Evolutionary conservation across 2,797 vertebrate genomes (phyloP), one percentile per base, ranked within the genome.

Genomic region (Corythornis leucogaster): DNA sequence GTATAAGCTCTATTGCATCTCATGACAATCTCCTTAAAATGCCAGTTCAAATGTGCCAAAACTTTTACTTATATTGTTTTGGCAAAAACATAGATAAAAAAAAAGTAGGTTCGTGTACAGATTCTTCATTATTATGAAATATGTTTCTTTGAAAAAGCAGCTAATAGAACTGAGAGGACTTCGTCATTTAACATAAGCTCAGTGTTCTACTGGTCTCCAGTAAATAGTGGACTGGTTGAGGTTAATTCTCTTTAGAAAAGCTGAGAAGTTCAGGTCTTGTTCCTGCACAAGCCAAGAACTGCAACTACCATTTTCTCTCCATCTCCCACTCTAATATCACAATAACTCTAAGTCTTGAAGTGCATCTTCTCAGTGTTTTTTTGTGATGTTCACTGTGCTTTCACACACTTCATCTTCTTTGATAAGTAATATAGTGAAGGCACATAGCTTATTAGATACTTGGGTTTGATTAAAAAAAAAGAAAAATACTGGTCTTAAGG

Each of bases 11-110:
- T 68, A 19, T 24, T 87, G 18, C 15, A 38, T 19, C 69, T 89
- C n/a, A 50, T 54, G 43, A 74, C 46, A 89, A 54, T 75, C 61
- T 68, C 26, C 50, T 83, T 80, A 51, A 87, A 85, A 92, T 68
- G 15, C 21, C 26, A 28, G 33, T 51, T 89, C 38, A 74, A 80
- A 77, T 22, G 13, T 54, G 33, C 42, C 25, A 4, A 28, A 82
- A 57, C 15, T 55, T 28, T 21, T 12, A 11, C 25, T 70, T 54
- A 54, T 55, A 83, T 9, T 38, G 5, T 54, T 8, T 64, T 75
- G 71, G 57, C 14, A 74, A 77, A 92, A 90, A 61, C 28, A 75
- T 21, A 54, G 25, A 74, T 40, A 15, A 74, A 91, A 91, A 33
- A 88, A 90, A 77, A 85, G 35, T 0, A 42, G 7, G 4, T 59